These are phyloP conservation scores for Dicrurus megarhynchus DNA, from an alignment of 2,113 vertebrate genomes.

Conservation along the genomic window DNA sequence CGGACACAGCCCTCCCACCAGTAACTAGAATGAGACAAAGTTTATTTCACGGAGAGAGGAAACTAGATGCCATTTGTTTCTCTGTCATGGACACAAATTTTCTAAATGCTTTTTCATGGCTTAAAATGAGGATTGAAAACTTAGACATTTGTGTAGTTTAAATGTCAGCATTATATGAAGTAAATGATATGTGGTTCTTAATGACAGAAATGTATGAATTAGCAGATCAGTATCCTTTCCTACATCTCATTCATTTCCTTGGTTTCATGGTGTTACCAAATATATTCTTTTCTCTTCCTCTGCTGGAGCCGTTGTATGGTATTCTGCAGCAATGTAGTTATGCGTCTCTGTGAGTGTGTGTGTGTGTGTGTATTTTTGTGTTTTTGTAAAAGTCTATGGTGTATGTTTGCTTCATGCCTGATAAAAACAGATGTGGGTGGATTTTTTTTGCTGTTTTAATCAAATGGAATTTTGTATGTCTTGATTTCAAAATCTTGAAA, in stretches of 20 bases:
- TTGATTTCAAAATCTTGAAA: background rate
- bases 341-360: background rate
- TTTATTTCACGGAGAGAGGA: background rate
- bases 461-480: background rate
- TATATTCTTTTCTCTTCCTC: background rate
- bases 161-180: background rate
- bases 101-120: background rate
- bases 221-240: background rate
- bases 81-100: background rate
- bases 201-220: background rate
- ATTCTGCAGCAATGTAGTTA: background rate
- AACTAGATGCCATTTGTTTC: background rate
- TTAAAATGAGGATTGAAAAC: background rate
- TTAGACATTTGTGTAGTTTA: background rate
- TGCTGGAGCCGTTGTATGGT: background rate
- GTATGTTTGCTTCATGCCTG: background rate
- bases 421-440: background rate
- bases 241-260: background rate
- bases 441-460: background rate
- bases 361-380: background rate
- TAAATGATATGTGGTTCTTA: background rate
- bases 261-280: background rate
- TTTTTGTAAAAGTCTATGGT: background rate
- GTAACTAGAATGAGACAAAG: background rate
- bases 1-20: background rate